Evolutionary conservation across 2,888 invertebrate species (phyloP).

Genomic region (Leptinotarsa peninsularis): DNA sequence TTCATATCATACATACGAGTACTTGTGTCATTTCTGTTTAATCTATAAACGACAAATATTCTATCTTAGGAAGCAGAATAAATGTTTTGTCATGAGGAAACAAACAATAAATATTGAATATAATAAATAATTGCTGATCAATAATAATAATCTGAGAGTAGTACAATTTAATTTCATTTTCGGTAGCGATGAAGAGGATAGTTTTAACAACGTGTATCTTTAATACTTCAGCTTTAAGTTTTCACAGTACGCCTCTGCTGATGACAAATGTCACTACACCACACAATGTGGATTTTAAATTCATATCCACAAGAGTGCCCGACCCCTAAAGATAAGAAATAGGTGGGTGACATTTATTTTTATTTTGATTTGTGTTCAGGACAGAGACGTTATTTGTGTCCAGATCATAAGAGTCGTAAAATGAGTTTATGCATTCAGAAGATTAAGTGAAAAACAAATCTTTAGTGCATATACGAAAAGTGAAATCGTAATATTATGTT

Average conservation of each 20-base stretch:
- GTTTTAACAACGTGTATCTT: too few relatives aligned
- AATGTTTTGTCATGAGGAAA: too few relatives aligned
- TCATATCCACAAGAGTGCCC: neutral
- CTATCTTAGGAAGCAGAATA: too few relatives aligned
- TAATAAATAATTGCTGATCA: too few relatives aligned
- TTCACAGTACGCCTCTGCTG: neutral
- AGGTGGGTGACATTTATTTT: slow-evolving; percentile 3
- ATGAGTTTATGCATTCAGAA: neutral
- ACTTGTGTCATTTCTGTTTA: too few relatives aligned
- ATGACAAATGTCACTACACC: neutral
- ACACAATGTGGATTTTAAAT: neutral
- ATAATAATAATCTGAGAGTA: too few relatives aligned
- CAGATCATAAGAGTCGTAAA: neutral
- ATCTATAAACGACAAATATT: too few relatives aligned
- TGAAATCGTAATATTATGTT: neutral
- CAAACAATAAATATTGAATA: too few relatives aligned
- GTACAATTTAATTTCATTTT: too few relatives aligned
- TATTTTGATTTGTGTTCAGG: neutral
- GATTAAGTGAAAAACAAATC: too few relatives aligned
- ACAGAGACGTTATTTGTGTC: neutral
- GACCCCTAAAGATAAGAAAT: neutral
- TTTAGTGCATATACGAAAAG: neutral
- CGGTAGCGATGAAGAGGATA: too few relatives aligned
- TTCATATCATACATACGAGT: too few relatives aligned
- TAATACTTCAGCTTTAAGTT: neutral